These are phyloP conservation scores for Silurus asotus DNA, from an alignment of 2,113 vertebrate genomes.

Conservation along the genomic window DNA sequence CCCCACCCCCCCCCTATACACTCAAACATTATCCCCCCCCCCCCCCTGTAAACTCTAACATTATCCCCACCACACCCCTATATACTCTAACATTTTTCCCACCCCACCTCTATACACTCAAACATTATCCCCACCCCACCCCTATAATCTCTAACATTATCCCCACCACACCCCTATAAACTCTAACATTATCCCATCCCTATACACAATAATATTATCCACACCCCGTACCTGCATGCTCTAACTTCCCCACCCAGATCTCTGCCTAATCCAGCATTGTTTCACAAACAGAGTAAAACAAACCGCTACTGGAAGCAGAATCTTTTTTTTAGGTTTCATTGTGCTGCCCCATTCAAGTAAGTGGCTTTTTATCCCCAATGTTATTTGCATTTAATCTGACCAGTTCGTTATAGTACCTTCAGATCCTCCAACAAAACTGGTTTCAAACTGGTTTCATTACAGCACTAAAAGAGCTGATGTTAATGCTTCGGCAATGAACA, in stretches of 20 bases:
- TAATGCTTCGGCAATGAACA: slow-evolving; percentile 17
- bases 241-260: not conserved
- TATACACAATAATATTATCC: not conserved
- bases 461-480: slow-evolving; percentile 13
- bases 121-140: not conserved
- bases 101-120: too few relatives aligned
- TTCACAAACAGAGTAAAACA: not conserved
- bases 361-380: not conserved
- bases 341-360: not conserved
- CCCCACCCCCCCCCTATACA: too few relatives aligned
- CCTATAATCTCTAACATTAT: not conserved
- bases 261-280: not conserved
- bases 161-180: not conserved
- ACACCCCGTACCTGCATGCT: not conserved
- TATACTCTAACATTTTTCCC: too few relatives aligned
- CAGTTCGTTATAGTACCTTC: not conserved
- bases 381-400: not conserved
- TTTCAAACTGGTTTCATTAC: slow-evolving; percentile 19
- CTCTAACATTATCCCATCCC: not conserved
- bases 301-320: not conserved
- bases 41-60: not conserved
- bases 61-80: not conserved
- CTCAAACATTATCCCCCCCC: too few relatives aligned
- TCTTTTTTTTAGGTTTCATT: not conserved
- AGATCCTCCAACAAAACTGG: not conserved